Evolutionary conservation across 2,113 vertebrate genomes (phyloP).

Genomic region (Montifringilla adamsi): DNA sequence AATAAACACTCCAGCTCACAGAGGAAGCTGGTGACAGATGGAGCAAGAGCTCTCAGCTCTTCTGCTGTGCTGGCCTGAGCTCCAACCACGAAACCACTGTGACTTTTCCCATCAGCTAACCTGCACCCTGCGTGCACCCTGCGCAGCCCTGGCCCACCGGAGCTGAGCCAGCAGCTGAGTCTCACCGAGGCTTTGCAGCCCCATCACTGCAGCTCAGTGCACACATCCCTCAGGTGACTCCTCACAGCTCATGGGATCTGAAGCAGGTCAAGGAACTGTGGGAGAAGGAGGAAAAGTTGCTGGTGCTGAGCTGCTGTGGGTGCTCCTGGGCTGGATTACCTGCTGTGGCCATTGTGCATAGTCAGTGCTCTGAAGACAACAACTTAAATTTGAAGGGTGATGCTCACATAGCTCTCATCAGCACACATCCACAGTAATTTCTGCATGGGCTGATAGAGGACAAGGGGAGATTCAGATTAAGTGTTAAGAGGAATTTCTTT

Average conservation of each 20-base stretch:
- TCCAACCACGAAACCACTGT: neutral
- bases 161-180: neutral
- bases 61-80: neutral
- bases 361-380: neutral
- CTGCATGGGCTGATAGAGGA: neutral
- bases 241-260: fast-evolving
- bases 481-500: neutral
- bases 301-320: neutral
- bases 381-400: neutral
- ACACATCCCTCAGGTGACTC: neutral
- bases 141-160: fast-evolving
- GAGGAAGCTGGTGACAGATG: conserved; percentile 37
- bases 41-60: conserved; percentile 36
- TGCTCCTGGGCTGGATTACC: neutral
- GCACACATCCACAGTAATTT: neutral
- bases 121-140: neutral
- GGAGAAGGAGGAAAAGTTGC: neutral
- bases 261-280: neutral
- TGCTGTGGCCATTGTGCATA: neutral
- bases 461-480: neutral
- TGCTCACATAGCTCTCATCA: neutral
- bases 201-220: neutral
- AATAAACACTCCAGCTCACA: conserved; percentile 23
- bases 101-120: neutral
- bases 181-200: neutral